These are phyloP conservation scores for Pseudochromis fuscus DNA, from an alignment of 2,797 vertebrate species.

Conservation along the genomic window DNA sequence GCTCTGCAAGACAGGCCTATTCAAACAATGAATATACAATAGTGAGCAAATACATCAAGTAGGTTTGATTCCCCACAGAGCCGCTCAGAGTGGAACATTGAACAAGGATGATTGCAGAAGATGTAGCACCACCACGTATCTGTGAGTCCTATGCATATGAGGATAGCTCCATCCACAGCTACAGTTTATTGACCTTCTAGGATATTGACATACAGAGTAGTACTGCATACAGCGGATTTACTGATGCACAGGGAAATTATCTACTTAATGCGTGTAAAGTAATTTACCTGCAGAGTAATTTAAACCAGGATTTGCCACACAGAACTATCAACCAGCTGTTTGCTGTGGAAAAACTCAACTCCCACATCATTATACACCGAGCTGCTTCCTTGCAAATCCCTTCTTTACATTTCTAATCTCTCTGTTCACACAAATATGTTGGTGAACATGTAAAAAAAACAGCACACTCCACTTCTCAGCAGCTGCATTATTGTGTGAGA, in stretches of 20 bases:
- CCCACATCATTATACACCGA: constrained; percentile 1
- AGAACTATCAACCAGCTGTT: constrained; percentile 17
- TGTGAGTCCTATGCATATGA: constrained; percentile 24
- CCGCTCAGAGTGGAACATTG: constrained; percentile 36
- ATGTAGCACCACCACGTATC: constrained; percentile 37
- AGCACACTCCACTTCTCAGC: background rate
- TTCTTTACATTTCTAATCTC: constrained; percentile 15
- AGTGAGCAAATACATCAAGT: constrained; percentile 49
- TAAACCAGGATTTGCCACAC: constrained; percentile 11
- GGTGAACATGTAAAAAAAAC: background rate
- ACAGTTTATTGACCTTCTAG: constrained; percentile 39
- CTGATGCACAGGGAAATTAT: constrained; percentile 17
- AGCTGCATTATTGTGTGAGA: background rate
- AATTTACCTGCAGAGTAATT: constrained; percentile 2
- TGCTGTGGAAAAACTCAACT: background rate
- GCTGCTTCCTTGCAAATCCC: constrained; percentile 9
- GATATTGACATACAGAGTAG: constrained; percentile 8
- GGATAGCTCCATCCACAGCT: constrained; percentile 6
- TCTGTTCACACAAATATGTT: constrained; percentile 1
- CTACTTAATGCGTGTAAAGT: background rate
- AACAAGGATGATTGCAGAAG: constrained; percentile 51
- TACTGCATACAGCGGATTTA: constrained; percentile 11
- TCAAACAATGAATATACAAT: constrained; percentile 57
- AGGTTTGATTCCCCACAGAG: constrained; percentile 52
- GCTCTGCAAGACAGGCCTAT: constrained; percentile 43